These are phyloP conservation scores for Ceratothoa steindachneri DNA, from an alignment of 2,888 invertebrate genomes.

Conservation along the genomic window DNA sequence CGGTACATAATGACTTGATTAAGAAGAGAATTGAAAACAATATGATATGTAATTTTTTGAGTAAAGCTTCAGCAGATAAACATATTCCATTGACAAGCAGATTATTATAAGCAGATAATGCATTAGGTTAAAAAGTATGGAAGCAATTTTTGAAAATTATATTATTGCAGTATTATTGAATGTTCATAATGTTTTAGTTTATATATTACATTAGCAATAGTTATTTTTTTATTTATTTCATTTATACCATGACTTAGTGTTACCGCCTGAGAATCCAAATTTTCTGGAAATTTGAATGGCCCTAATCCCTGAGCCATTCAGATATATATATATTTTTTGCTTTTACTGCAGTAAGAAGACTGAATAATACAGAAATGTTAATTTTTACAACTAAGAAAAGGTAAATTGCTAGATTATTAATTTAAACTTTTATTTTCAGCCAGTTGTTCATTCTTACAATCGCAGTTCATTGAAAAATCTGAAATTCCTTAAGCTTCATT, in stretches of 20 bases:
- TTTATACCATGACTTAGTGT: background rate
- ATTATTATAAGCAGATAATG: too few species aligned
- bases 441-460: conserved; percentile 4
- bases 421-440: background rate
- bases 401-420: background rate
- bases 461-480: background rate
- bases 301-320: too few species aligned
- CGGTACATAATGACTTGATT: too few species aligned
- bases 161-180: too few species aligned
- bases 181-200: background rate
- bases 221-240: background rate
- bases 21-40: too few species aligned
- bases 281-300: background rate
- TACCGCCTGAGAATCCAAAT: background rate
- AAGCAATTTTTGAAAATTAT: too few species aligned
- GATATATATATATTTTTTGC: conserved; percentile 1
- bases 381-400: background rate
- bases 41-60: too few species aligned
- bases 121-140: too few species aligned
- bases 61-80: too few species aligned
- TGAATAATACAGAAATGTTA: background rate
- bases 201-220: background rate
- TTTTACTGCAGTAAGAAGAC: too few species aligned
- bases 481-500: background rate
- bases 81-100: too few species aligned